Percentiles rank a stretch among this genome's conserved stretches.
Evolutionary conservation across 2,797 vertebrate genomes (phyloP).

Genomic region (Chrosomus eos): DNA sequence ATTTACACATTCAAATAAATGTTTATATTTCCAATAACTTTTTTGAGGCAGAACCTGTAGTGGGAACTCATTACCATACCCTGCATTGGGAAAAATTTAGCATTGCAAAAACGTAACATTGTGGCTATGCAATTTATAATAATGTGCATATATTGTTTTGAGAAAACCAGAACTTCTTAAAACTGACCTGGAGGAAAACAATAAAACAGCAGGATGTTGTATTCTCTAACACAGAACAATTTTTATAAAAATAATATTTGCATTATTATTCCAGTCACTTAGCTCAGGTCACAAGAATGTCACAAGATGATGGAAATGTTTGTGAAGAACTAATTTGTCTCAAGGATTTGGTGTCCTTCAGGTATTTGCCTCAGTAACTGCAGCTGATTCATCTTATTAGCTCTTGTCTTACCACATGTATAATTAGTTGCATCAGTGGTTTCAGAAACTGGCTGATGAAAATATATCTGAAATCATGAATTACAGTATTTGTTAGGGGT

Average conservation of each 20-base stretch:
- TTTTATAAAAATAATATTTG: slow-evolving; percentile 11
- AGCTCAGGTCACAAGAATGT: slow-evolving; percentile 45
- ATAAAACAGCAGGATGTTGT: background rate
- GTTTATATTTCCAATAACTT: slow-evolving; percentile 19
- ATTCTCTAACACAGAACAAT: background rate
- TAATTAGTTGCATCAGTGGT: slow-evolving; percentile 46
- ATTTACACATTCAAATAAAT: slow-evolving; percentile 39
- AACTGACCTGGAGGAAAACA: background rate
- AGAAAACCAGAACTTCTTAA: background rate
- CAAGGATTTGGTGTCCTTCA: slow-evolving; percentile 49
- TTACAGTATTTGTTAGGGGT: background rate
- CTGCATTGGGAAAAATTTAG: background rate
- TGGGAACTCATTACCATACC: slow-evolving; percentile 23
- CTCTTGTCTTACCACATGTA: slow-evolving; percentile 40
- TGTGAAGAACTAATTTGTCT: slow-evolving; percentile 48
- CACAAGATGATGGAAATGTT: slow-evolving; percentile 49
- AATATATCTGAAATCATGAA: slow-evolving; percentile 7
- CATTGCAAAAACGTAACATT: slow-evolving; percentile 17
- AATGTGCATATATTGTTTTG: background rate
- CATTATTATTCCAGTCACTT: slow-evolving; percentile 41
- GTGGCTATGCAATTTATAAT: slow-evolving; percentile 27
- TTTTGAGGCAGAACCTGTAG: background rate
- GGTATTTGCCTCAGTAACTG: slow-evolving; percentile 44
- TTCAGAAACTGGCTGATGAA: slow-evolving; percentile 18
- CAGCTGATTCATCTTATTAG: slow-evolving; percentile 44